Conservation (phyloP, 2,888 invertebrate genomes). For the Hydraecia micacea region DNA sequence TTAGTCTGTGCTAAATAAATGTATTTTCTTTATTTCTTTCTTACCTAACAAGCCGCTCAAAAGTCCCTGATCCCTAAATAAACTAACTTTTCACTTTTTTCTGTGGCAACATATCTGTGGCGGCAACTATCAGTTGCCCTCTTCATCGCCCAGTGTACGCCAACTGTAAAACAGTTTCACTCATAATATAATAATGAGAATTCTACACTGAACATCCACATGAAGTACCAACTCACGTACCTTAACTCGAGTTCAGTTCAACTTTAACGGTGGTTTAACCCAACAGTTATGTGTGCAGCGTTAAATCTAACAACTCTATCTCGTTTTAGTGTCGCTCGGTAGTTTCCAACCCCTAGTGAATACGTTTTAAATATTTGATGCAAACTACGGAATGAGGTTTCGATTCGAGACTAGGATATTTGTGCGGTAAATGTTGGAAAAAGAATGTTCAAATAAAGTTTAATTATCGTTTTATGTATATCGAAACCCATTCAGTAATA, state of each 20-base stretch:
- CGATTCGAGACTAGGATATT: background rate
- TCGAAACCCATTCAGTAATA: background rate
- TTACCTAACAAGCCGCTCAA: background rate
- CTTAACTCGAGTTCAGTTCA: slow-evolving; percentile 25
- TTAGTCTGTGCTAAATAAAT: no score
- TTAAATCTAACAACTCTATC: slow-evolving; percentile 53
- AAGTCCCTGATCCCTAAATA: no score
- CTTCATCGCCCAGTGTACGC: background rate
- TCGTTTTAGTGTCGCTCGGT: slow-evolving; percentile 35
- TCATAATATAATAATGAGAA: background rate
- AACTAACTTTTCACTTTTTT: background rate
- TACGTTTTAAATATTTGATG: slow-evolving; percentile 28
- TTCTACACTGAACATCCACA: background rate
- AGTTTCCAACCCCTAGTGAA: slow-evolving; percentile 3
- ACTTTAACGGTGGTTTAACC: slow-evolving; percentile 28
- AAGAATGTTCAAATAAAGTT: background rate
- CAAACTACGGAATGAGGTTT: background rate
- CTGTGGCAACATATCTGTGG: no score
- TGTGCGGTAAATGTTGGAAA: background rate
- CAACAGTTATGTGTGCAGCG: slow-evolving; percentile 17
- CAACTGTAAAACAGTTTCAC: background rate
- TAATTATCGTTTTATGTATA: background rate
- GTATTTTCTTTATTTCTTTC: no score
- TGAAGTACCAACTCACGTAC: background rate
- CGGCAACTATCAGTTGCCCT: background rate